A percentile compares a stretch with the other conserved stretches of the same genome.
phyloP scores from a whole-genome alignment of 2,113 vertebrate species.

The Talpa occidentalis region DNA sequence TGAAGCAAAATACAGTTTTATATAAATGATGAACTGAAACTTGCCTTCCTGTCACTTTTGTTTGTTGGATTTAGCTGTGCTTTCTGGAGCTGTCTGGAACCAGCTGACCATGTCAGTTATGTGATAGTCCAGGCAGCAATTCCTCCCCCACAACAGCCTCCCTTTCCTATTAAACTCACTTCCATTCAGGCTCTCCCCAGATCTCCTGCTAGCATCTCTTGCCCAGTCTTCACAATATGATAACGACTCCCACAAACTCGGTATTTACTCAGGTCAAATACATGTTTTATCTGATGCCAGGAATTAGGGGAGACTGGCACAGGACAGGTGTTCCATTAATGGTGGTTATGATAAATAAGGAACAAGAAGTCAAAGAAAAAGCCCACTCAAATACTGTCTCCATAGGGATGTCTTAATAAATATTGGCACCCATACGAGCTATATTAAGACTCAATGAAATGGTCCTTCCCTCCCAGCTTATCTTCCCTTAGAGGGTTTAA shows the following conservation, averaged over 20 bases:
- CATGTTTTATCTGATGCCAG: not conserved
- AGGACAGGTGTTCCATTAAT: not conserved
- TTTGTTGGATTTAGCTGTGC: not conserved
- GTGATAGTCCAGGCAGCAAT: accelerated
- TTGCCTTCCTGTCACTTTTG: not conserved
- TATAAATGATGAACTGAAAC: not conserved
- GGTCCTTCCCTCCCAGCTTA: not conserved
- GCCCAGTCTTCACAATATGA: not conserved
- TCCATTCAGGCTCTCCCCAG: not conserved
- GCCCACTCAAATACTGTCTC: not conserved
- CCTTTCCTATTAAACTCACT: not conserved
- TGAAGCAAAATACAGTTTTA: not conserved
- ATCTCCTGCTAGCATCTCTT: not conserved
- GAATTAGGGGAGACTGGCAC: not conserved
- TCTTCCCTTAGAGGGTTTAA: not conserved
- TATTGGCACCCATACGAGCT: not conserved
- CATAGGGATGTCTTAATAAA: not conserved
- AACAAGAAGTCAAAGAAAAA: not conserved
- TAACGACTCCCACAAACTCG: not conserved
- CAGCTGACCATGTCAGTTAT: too few species aligned
- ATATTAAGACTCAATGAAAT: not conserved
- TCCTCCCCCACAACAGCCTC: accelerated
- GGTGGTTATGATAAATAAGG: not conserved
- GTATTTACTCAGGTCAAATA: not conserved
- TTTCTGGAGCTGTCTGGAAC: not conserved